Base-by-base conservation (phyloP, 2,113 vertebrate species). In the Panthera tigris region DNA sequence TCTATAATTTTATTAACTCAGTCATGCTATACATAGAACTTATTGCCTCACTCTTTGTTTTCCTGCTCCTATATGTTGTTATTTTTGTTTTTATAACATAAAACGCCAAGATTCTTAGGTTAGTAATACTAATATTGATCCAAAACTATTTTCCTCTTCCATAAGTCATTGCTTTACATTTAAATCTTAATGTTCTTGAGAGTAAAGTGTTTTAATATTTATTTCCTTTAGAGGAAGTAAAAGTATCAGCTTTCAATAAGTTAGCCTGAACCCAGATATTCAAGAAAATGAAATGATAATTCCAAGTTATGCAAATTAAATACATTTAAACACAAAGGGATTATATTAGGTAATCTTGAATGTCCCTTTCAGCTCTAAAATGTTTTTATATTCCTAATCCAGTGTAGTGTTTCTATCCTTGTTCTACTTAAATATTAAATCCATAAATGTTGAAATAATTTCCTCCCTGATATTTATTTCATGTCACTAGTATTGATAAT, bases 261-360 rank as follows among this genome's bases (percentile, higher is more conserved):
- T 91, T 91, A 83, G 12, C 39, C 39, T 76, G 41, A 89, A 95
- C 29, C n/a, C 8, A 66, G 41, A 71, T 66, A 89, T 33, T 91
- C 69, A 93, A 48, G 19, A 73, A 88, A 96, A 80, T 80, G 7
- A 95, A 97, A 74, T 95, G 36, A 84, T 78, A 95, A n/a, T 95
- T 91, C 29, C 23, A 80, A 61, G 36, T 84, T 91, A 79, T 41
- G 4, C 25, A 93, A 95, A 83, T 95, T 95, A 83, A 89, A 41
- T 84, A 36, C 23, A 21, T 69, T 89, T 94, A 90, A 78, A 13
- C 83, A 90, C 4, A 71, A 79, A 83, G 15, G 52, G 29, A 79
- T 93, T 76, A 7, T 87, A 45, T 71, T 55, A 50, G 10, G 7
- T 93, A 13, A 88, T 91, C 27, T 79, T 29, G 11, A 68, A 50